phyloP scores from a whole-genome alignment of 1,140 invertebrate genomes.

The Pantala flavescens region DNA sequence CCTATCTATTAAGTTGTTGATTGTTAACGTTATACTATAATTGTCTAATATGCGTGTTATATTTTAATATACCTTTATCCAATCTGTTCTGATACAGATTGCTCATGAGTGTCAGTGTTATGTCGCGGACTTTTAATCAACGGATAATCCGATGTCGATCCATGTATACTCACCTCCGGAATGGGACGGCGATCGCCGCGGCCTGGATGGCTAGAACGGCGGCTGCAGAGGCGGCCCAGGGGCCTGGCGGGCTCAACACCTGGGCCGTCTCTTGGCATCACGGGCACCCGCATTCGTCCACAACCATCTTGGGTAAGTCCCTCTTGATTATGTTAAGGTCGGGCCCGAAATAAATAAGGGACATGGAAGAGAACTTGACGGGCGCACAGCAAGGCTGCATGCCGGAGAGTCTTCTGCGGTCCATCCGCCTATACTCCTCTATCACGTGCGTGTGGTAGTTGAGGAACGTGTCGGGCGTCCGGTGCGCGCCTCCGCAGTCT shows the following conservation, averaged over 20 bases:
- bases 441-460: slow-evolving; percentile 83
- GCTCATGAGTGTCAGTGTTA: no score
- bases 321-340: slow-evolving; percentile 85
- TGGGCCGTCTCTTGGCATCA: slow-evolving; percentile 30
- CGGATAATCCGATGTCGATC: no score
- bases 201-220: not conserved
- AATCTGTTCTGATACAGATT: no score
- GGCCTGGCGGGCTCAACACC: slow-evolving; percentile 6
- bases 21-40: no score
- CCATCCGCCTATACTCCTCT: slow-evolving; percentile 72
- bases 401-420: slow-evolving; percentile 48
- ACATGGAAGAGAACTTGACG: slow-evolving; percentile 82
- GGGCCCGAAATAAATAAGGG: slow-evolving; percentile 85
- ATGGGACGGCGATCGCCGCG: not conserved
- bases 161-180: not conserved
- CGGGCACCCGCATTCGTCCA: slow-evolving; percentile 90
- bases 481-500: slow-evolving; percentile 60
- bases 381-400: slow-evolving; percentile 89
- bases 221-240: slow-evolving; percentile 1
- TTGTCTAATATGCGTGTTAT: no score
- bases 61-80: no score
- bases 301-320: slow-evolving; percentile 91
- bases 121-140: no score
- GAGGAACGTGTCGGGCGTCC: slow-evolving; percentile 71
- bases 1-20: no score